Evolutionary conservation across 2,113 vertebrate species (phyloP).

Genomic region (Orycteropus afer): DNA sequence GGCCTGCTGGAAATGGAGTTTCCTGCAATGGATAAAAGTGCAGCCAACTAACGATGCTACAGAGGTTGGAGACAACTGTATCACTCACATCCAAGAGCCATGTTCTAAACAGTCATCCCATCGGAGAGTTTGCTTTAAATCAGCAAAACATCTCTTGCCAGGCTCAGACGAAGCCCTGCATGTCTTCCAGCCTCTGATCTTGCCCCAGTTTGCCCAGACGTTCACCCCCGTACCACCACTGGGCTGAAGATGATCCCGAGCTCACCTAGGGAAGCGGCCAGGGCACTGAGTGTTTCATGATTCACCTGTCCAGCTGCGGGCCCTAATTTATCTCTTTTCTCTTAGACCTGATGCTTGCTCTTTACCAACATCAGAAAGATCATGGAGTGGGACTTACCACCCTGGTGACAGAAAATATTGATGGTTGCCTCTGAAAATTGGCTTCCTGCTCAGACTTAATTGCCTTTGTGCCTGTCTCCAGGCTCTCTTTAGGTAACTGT

Average conservation of each 20-base stretch:
- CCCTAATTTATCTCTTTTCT: constrained; percentile 62
- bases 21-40: neutral
- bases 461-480: constrained; percentile 63
- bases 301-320: neutral
- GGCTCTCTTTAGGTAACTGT: constrained; percentile 28
- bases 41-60: too few relatives aligned
- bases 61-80: neutral
- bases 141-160: neutral
- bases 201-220: neutral
- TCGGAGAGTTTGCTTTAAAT: constrained; percentile 10
- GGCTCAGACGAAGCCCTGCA: neutral
- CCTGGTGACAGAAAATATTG: constrained; percentile 58
- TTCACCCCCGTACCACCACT: neutral
- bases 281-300: constrained; percentile 13
- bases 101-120: neutral
- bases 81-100: neutral
- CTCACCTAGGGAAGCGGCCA: neutral
- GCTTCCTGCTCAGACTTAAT: neutral
- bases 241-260: neutral
- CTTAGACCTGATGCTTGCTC: neutral
- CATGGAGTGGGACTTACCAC: constrained; percentile 21
- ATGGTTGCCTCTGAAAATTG: constrained; percentile 46
- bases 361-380: constrained; percentile 15
- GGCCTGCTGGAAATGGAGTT: neutral
- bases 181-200: constrained; percentile 34